Evolutionary conservation across 2,113 vertebrate species (phyloP).

Genomic region (Myocastor coypus): DNA sequence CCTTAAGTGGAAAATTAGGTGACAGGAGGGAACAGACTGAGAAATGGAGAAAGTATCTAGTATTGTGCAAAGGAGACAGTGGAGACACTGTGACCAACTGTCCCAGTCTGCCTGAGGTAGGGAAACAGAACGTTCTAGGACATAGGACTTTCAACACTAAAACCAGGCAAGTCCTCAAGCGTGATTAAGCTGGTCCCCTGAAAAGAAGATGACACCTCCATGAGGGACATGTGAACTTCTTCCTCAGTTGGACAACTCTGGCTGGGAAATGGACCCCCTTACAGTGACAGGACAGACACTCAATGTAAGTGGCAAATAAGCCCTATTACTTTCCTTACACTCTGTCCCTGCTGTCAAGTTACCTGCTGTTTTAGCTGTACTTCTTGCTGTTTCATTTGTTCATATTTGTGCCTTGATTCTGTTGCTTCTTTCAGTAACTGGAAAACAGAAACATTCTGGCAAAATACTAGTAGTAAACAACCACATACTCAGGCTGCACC

Average conservation of each 20-base stretch:
- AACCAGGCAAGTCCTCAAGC: not conserved
- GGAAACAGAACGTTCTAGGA: not conserved
- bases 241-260: constrained; percentile 3
- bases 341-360: constrained; percentile 36
- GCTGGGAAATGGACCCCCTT: not conserved
- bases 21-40: not conserved
- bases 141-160: not conserved
- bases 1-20: constrained; percentile 18
- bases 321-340: not conserved
- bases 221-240: not conserved
- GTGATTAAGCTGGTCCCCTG: not conserved
- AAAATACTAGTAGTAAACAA: constrained; percentile 65
- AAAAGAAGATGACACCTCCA: constrained; percentile 6
- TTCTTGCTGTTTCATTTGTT: constrained; percentile 98
- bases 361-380: constrained; percentile 98
- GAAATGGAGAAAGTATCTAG: not conserved
- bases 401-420: constrained; percentile 97
- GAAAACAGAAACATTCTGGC: constrained; percentile 81
- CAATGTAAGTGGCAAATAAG: not conserved
- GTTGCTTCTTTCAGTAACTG: constrained; percentile 97
- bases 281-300: not conserved
- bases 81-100: not conserved
- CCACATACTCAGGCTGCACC: not conserved
- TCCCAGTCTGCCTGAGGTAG: not conserved
- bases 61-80: not conserved